Evolutionary conservation across 2,113 vertebrate genomes (phyloP).

Genomic region (Butorides virescens): DNA sequence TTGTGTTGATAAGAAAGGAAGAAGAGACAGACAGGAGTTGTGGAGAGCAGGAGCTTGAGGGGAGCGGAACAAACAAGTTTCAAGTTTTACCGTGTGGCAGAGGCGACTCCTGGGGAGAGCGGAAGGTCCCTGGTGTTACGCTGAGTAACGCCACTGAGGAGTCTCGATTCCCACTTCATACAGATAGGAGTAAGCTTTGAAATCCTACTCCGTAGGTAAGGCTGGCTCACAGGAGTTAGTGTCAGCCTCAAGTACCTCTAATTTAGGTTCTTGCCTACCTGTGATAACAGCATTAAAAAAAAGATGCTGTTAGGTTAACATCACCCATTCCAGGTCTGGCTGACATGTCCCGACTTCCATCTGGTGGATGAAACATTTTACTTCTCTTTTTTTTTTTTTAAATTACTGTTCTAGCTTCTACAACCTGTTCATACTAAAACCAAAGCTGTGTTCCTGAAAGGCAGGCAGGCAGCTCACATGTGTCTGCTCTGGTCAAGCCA

Average conservation of each 20-base stretch:
- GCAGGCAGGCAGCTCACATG: not conserved
- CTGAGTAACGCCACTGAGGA: not conserved
- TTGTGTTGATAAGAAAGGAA: not conserved
- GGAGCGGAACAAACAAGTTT: not conserved
- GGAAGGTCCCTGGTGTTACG: not conserved
- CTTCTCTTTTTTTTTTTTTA: not conserved
- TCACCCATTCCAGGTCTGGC: not conserved
- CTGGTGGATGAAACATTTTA: not conserved
- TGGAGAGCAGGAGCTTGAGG: not conserved
- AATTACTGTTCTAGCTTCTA: not conserved
- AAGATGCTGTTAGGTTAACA: not conserved
- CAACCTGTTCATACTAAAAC: not conserved
- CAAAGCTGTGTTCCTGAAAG: not conserved
- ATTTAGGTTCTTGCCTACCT: not conserved
- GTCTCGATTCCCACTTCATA: not conserved
- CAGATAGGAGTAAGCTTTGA: not conserved
- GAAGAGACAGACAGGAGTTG: not conserved
- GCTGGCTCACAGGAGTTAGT: not conserved
- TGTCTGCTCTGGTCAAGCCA: not conserved
- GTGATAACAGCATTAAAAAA: not conserved
- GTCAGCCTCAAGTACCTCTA: not conserved
- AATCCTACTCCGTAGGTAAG: not conserved
- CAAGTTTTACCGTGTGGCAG: not conserved
- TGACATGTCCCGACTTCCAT: not conserved
- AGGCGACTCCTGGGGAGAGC: not conserved